These are phyloP conservation scores for Barnardius zonarius DNA, from an alignment of 2,113 vertebrate genomes.

Conservation along the genomic window DNA sequence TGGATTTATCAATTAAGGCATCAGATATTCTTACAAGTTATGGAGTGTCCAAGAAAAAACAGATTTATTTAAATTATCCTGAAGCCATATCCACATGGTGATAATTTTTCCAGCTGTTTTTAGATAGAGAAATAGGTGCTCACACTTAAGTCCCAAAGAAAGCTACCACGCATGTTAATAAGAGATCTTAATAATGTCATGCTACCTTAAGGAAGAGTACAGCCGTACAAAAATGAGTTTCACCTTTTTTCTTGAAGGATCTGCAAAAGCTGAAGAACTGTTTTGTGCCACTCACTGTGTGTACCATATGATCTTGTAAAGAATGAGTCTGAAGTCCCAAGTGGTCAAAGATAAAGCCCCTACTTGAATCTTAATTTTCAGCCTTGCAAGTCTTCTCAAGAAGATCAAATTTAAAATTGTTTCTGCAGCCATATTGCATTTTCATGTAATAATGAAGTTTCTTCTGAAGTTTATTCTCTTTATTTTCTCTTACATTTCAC, in stretches of 20 bases:
- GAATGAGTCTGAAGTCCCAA: not conserved
- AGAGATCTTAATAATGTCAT: not conserved
- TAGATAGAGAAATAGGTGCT: not conserved
- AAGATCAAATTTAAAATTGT: conserved; percentile 19
- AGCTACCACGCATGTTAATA: fast-evolving
- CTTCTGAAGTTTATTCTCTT: not conserved
- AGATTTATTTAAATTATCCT: not conserved
- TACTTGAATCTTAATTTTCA: not conserved
- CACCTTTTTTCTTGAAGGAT: not conserved
- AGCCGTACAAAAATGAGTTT: not conserved
- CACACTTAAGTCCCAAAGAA: not conserved
- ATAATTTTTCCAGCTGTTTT: not conserved
- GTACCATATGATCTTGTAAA: not conserved
- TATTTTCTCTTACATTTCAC: not conserved
- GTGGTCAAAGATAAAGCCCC: not conserved
- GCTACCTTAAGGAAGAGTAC: not conserved
- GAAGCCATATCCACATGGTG: not conserved
- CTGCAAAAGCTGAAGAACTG: not conserved
- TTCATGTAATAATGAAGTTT: conserved; percentile 1
- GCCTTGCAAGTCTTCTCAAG: not conserved
- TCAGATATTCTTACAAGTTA: not conserved
- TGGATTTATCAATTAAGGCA: not conserved
- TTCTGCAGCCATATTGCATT: not conserved
- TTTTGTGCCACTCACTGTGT: not conserved
- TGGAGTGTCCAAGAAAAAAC: not conserved